These are phyloP conservation scores for Hippoglossus stenolepis DNA, from an alignment of 2,113 vertebrate genomes.

Conservation along the genomic window DNA sequence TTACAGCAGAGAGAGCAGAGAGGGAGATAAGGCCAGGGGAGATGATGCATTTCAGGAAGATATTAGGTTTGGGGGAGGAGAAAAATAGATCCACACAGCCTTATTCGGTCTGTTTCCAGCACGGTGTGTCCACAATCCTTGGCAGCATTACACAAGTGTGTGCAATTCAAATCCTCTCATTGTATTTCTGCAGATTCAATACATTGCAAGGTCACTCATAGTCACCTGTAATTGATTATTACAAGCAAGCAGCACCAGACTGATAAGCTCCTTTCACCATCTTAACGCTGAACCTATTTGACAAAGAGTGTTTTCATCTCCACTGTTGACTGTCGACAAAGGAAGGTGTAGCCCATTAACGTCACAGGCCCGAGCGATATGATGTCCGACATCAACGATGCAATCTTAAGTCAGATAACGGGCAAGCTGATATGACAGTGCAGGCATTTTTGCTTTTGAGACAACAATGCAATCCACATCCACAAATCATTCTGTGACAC, in stretches of 20 bases:
- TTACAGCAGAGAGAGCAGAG: conserved; percentile 77
- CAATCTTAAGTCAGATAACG: conserved; percentile 46
- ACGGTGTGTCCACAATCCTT: conserved; percentile 57
- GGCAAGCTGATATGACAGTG: conserved; percentile 11
- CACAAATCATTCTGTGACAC: conserved; percentile 23
- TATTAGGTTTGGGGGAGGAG: conserved; percentile 64
- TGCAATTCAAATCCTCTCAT: conserved; percentile 75
- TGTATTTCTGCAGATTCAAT: conserved; percentile 75
- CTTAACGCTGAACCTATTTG: conserved; percentile 60
- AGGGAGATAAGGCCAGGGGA: conserved; percentile 70
- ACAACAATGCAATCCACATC: conserved; percentile 38
- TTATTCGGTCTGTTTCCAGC: conserved; percentile 58
- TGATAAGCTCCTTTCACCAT: conserved; percentile 71
- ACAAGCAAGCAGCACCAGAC: conserved; percentile 63
- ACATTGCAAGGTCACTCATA: conserved; percentile 76
- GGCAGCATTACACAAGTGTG: conserved; percentile 55
- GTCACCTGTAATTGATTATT: conserved; percentile 80
- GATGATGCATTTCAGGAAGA: conserved; percentile 74
- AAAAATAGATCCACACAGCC: conserved; percentile 60
- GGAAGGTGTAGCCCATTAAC: conserved; percentile 46
- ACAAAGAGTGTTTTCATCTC: conserved; percentile 59
- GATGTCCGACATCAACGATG: conserved; percentile 38
- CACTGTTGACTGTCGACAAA: conserved; percentile 46
- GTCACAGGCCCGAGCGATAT: conserved; percentile 18
- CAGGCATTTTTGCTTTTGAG: conserved; percentile 26